phyloP scores from a whole-genome alignment of 2,888 invertebrate genomes.

The Drosophila anomelani region DNA sequence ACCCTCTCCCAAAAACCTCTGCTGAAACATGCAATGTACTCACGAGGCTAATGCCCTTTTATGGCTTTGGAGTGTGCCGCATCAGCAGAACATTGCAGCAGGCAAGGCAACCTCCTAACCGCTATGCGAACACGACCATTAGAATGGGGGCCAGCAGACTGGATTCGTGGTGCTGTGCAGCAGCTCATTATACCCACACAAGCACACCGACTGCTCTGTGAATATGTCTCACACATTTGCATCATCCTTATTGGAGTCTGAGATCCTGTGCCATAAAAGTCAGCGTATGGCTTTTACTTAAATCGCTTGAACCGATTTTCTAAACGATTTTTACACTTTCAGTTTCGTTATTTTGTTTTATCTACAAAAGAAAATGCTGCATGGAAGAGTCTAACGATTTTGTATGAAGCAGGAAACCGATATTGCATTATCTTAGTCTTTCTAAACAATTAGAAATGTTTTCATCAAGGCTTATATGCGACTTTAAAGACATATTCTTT shows the following conservation, averaged over 20 bases:
- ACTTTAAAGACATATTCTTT: no score
- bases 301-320: conserved; percentile 53
- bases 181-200: conserved; percentile 62
- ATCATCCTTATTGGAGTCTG: conserved; percentile 27
- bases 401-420: background rate
- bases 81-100: conserved; percentile 61
- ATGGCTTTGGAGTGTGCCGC: conserved; percentile 75
- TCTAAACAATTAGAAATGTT: no score
- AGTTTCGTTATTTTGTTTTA: background rate
- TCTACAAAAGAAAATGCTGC: background rate
- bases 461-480: no score
- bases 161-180: conserved; percentile 26
- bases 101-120: conserved; percentile 28
- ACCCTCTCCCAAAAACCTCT: conserved; percentile 14
- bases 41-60: conserved; percentile 76
- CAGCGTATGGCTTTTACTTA: conserved; percentile 45
- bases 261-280: conserved; percentile 37
- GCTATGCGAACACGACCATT: conserved; percentile 55
- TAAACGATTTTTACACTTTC: conserved; percentile 8
- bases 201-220: conserved; percentile 27
- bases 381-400: background rate
- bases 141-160: conserved; percentile 55
- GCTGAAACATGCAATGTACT: conserved; percentile 51
- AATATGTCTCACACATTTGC: conserved; percentile 61
- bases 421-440: background rate